phyloP scores from a whole-genome alignment of 2,797 vertebrate genomes.

The Bucorvus abyssinicus region DNA sequence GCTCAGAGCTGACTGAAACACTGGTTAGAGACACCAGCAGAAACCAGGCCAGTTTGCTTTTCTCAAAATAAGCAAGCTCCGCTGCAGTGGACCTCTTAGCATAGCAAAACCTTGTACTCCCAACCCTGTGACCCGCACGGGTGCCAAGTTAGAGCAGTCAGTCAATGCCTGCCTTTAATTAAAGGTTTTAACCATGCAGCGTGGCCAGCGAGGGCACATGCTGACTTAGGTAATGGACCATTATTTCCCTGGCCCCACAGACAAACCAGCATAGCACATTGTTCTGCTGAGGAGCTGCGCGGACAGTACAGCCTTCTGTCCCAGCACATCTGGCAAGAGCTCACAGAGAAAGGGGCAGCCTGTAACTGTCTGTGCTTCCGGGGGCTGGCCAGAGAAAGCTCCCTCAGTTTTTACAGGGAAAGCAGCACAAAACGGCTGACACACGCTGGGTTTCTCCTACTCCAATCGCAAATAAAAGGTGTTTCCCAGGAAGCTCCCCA shows the following conservation, averaged over 20 bases:
- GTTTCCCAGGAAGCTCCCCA: background rate
- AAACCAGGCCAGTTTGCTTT: background rate
- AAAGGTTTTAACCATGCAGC: background rate
- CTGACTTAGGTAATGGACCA: background rate
- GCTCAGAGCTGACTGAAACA: background rate
- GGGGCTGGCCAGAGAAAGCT: background rate
- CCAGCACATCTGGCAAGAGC: background rate
- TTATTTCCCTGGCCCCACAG: background rate
- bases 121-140: background rate
- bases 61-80: background rate
- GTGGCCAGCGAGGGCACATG: background rate
- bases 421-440: background rate
- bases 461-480: background rate
- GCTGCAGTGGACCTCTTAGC: background rate
- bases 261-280: background rate
- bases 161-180: background rate
- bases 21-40: background rate
- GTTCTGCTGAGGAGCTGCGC: background rate
- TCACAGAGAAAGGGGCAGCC: background rate
- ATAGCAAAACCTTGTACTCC: background rate
- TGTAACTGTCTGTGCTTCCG: rapidly evolving
- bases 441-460: rapidly evolving
- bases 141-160: background rate
- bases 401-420: background rate
- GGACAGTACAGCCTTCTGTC: background rate